These are phyloP conservation scores for Apis laboriosa DNA, from an alignment of 1,140 invertebrate genomes.

Conservation along the genomic window DNA sequence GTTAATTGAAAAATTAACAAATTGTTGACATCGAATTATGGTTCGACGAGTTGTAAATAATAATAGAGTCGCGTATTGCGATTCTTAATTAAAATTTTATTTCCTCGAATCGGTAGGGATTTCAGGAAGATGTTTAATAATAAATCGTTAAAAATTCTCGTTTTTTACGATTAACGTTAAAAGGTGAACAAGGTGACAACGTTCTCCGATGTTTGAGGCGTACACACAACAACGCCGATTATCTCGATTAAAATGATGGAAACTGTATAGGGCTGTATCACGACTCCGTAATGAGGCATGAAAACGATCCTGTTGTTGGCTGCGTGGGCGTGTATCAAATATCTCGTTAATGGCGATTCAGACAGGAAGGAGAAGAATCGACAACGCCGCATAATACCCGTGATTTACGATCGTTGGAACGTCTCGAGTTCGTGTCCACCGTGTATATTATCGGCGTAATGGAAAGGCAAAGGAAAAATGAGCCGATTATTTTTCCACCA, in stretches of 20 bases:
- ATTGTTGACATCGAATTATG: no score
- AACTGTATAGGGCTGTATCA: conserved; percentile 10
- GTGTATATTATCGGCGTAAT: background rate
- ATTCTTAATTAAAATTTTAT: no score
- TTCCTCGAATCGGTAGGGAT: no score
- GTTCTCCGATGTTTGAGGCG: background rate
- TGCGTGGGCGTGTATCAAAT: conserved; percentile 45
- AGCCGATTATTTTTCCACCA: no score
- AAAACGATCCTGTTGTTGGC: conserved; percentile 34
- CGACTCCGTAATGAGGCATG: conserved; percentile 49
- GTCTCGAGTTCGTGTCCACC: conserved; percentile 47
- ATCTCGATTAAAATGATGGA: conserved; percentile 10
- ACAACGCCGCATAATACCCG: conserved; percentile 30
- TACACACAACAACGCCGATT: background rate
- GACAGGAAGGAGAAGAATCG: conserved; percentile 39
- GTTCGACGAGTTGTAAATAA: no score
- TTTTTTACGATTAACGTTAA: no score
- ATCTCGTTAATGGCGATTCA: conserved; percentile 50
- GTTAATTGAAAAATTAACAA: no score
- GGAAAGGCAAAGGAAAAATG: no score
- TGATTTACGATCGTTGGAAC: conserved; percentile 43
- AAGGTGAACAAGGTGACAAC: no score
- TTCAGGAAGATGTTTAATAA: no score
- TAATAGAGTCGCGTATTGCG: no score
- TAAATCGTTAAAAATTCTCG: no score